Percentiles rank a stretch among this genome's conserved stretches.
These are phyloP conservation scores for Diadegma fenestrale DNA, from an alignment of 2,888 invertebrate species.

Conservation along the genomic window DNA sequence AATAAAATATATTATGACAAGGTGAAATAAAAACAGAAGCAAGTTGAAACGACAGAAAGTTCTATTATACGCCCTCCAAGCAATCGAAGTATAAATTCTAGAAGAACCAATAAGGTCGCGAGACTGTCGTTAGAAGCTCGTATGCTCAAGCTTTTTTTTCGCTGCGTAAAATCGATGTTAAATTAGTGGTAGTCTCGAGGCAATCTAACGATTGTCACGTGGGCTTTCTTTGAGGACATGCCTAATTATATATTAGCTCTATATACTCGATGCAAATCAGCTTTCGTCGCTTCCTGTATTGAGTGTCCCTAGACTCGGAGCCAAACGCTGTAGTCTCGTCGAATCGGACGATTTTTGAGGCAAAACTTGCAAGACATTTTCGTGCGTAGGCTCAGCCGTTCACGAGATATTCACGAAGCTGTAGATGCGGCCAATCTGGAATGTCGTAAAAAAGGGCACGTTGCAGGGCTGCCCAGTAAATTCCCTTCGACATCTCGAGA, in stretches of 20 bases:
- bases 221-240: constrained; percentile 43
- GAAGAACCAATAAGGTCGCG: constrained; percentile 24
- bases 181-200: constrained; percentile 53
- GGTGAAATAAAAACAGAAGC: background rate
- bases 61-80: background rate
- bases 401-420: background rate
- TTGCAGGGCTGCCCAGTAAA: background rate
- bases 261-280: constrained; percentile 35
- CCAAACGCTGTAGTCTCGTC: background rate
- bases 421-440: background rate
- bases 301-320: background rate
- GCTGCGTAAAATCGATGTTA: constrained; percentile 50
- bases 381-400: background rate
- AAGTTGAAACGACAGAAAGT: constrained; percentile 25
- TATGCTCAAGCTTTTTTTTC: constrained; percentile 13
- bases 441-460: background rate
- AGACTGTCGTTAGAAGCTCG: constrained; percentile 27
- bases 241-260: constrained; percentile 41
- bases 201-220: constrained; percentile 52
- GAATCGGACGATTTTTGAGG: background rate
- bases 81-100: constrained; percentile 24
- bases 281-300: constrained; percentile 5
- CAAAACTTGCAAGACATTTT: background rate
- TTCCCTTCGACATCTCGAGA: background rate
- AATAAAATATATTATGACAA: constrained; percentile 28